A percentile compares a stretch with the other conserved stretches of the same genome.
phyloP scores from a whole-genome alignment of 2,797 vertebrate species.

The Crypturellus tataupa region DNA sequence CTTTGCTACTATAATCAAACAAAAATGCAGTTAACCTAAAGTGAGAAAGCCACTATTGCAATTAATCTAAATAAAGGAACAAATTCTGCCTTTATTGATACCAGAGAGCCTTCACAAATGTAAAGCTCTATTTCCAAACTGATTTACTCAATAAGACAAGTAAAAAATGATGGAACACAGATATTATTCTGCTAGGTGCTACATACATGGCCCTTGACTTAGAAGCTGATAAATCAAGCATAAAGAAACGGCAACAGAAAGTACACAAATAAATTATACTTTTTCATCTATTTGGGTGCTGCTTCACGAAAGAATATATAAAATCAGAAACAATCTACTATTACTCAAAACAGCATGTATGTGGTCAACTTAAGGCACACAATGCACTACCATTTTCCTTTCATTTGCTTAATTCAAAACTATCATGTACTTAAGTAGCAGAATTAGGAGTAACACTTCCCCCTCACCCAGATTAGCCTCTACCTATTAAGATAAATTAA shows the following conservation, averaged over 20 bases:
- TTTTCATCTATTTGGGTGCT: neutral
- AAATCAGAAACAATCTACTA: neutral
- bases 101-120: neutral
- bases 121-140: neutral
- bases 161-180: neutral
- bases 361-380: neutral
- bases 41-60: neutral
- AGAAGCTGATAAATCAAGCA: neutral
- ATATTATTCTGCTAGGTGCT: neutral
- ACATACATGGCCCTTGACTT: neutral
- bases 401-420: neutral
- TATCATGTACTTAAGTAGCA: neutral
- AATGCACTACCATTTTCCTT: neutral
- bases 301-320: neutral
- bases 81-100: constrained; percentile 33
- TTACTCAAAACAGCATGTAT: neutral
- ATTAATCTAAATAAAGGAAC: constrained; percentile 4
- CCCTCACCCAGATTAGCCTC: neutral
- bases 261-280: neutral
- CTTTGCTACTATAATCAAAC: neutral
- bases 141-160: neutral
- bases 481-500: neutral
- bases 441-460: neutral
- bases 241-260: neutral
- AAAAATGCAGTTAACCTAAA: neutral